Percentiles rank a stretch among this genome's conserved stretches.
These are phyloP conservation scores for Heliconius charithonia DNA, from an alignment of 2,888 invertebrate species.

Conservation along the genomic window DNA sequence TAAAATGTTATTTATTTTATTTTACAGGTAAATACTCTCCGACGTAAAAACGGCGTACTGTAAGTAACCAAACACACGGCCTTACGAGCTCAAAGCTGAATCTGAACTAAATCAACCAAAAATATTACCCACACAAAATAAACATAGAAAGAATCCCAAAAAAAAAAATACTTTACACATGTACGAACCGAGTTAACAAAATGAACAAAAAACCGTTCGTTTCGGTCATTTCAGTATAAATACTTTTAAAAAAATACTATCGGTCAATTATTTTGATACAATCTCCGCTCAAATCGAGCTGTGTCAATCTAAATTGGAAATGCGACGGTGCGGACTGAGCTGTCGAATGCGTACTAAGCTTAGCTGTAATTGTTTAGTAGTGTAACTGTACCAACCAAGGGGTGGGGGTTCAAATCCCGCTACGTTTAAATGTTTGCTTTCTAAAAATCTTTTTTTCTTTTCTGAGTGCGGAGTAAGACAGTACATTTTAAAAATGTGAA, in stretches of 20 bases:
- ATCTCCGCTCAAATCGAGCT: constrained; percentile 41
- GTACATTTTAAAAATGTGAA: no score
- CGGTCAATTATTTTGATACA: constrained; percentile 26
- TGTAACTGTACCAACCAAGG: not conserved
- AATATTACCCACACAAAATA: not conserved
- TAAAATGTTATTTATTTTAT: constrained; percentile 4
- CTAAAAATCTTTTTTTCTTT: no score
- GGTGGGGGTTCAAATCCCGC: no score
- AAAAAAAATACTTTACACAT: constrained; percentile 7
- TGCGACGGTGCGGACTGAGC: constrained; percentile 55
- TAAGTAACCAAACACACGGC: not conserved
- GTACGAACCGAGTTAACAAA: constrained; percentile 6
- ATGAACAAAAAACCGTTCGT: constrained; percentile 18
- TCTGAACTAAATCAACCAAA: not conserved
- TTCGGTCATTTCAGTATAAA: constrained; percentile 12
- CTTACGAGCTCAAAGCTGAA: no score
- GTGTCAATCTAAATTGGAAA: constrained; percentile 62
- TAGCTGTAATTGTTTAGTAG: constrained; percentile 42
- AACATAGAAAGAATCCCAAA: no score
- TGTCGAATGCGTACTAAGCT: constrained; percentile 50
- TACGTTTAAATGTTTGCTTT: no score
- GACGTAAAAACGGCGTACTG: not conserved
- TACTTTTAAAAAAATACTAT: constrained; percentile 22
- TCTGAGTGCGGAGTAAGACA: no score
- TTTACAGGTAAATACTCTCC: constrained; percentile 12